A percentile compares a stretch with the other conserved stretches of the same genome.
phyloP scores from a whole-genome alignment of 1,140 invertebrate species.

The Copidosoma floridanum region DNA sequence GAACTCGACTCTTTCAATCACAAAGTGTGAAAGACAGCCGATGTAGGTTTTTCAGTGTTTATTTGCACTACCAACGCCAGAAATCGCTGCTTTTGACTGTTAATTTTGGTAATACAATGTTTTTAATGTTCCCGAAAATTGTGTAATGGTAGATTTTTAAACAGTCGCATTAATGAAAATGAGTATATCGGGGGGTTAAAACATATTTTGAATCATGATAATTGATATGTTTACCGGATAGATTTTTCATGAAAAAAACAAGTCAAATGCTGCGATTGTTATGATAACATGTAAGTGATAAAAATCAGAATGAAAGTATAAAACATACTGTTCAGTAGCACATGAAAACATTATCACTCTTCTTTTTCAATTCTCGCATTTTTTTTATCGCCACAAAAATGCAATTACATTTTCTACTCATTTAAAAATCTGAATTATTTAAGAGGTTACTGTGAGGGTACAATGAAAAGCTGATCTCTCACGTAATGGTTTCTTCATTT shows the following conservation, averaged over 20 bases:
- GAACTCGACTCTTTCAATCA: conserved; percentile 47
- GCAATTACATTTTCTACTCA: too few species aligned
- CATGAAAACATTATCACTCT: conserved; percentile 12
- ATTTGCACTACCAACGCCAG: background rate
- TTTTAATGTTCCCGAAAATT: too few species aligned
- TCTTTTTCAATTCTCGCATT: conserved; percentile 17
- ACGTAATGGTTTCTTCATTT: too few species aligned
- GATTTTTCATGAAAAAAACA: background rate
- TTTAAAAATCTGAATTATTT: too few species aligned
- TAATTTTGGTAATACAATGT: background rate
- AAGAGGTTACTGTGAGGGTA: too few species aligned
- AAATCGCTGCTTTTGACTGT: background rate
- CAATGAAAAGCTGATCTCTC: too few species aligned
- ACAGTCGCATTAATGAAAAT: too few species aligned
- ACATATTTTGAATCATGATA: too few species aligned
- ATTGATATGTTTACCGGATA: too few species aligned
- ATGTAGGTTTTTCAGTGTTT: conserved; percentile 42
- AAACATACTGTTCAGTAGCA: conserved; percentile 46
- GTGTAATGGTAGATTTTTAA: too few species aligned
- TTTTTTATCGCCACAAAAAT: too few species aligned
- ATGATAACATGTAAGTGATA: conserved; percentile 20
- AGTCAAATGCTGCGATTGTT: conserved; percentile 2
- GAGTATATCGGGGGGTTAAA: too few species aligned
- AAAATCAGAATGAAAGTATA: conserved; percentile 34
- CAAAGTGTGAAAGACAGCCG: conserved; percentile 53